A percentile compares a stretch with the other conserved stretches of the same genome.
phyloP scores from a whole-genome alignment of 2,113 vertebrate species.

The Hippoglossus stenolepis region DNA sequence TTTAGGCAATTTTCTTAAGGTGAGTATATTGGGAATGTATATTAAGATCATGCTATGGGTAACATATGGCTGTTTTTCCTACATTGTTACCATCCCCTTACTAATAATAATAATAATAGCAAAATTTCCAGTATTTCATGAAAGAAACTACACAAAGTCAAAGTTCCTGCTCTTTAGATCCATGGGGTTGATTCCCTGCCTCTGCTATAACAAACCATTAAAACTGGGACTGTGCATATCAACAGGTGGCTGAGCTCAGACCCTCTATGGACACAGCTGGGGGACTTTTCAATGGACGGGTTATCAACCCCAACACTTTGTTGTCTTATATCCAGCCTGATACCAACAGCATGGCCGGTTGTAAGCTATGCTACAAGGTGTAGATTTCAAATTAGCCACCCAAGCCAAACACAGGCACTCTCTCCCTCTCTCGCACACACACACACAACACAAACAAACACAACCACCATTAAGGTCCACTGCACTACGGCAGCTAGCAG shows the following conservation, averaged over 20 bases:
- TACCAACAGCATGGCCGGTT: conserved; percentile 9
- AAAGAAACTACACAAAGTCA: neutral
- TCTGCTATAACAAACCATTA: conserved; percentile 7
- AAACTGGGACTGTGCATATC: conserved; percentile 42
- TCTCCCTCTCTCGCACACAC: conserved; percentile 11
- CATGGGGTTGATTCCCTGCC: conserved; percentile 8
- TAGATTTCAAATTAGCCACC: conserved; percentile 37
- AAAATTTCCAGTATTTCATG: neutral
- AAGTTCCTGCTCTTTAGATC: neutral
- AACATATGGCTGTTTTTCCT: neutral
- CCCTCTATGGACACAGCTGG: conserved; percentile 23
- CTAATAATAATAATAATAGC: no score
- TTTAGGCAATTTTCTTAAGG: neutral
- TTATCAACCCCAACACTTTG: neutral
- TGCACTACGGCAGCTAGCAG: conserved; percentile 12
- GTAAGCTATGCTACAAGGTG: conserved; percentile 19
- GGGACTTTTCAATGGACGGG: conserved; percentile 4
- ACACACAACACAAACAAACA: conserved; percentile 12
- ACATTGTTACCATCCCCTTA: neutral
- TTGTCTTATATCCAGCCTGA: neutral
- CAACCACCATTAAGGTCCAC: neutral
- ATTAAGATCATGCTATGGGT: neutral
- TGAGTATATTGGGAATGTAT: neutral
- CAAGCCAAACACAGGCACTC: conserved; percentile 7
- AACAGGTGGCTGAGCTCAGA: conserved; percentile 69